Evolutionary conservation across 1,140 invertebrate species (phyloP).

Genomic region (Hyles vespertilio): DNA sequence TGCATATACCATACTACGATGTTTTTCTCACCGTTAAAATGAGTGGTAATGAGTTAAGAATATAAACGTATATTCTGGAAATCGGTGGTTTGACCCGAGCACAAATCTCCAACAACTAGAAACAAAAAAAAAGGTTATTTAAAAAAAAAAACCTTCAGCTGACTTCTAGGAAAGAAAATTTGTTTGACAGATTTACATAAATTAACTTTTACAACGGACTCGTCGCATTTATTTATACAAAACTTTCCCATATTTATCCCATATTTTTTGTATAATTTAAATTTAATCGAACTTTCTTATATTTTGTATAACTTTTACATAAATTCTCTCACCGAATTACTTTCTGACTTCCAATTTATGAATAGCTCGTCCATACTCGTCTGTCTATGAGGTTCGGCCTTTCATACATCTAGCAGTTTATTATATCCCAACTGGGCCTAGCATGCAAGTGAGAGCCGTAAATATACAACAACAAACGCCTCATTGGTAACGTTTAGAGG

Average conservation of each 20-base stretch:
- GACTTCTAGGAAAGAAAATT: too few relatives aligned
- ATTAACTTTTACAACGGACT: too few relatives aligned
- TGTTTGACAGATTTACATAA: too few relatives aligned
- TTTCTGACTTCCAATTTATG: conserved; percentile 29
- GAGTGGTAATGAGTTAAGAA: too few relatives aligned
- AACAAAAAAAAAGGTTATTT: too few relatives aligned
- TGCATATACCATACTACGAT: too few relatives aligned
- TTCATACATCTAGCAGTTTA: conserved; percentile 51
- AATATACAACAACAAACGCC: conserved; percentile 62
- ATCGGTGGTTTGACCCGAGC: too few relatives aligned
- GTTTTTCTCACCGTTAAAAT: too few relatives aligned
- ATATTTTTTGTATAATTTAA: conserved; percentile 4
- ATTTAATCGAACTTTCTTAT: conserved; percentile 5
- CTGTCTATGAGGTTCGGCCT: conserved; percentile 23
- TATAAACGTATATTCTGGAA: too few relatives aligned
- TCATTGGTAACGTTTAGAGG: conserved; percentile 69
- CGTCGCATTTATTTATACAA: background rate
- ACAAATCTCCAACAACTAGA: too few relatives aligned
- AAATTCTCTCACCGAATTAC: conserved; percentile 24
- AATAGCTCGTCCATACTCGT: conserved; percentile 24
- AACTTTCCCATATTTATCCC: too few relatives aligned
- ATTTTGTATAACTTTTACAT: conserved; percentile 10
- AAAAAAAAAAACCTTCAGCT: too few relatives aligned
- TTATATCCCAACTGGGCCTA: conserved; percentile 34
- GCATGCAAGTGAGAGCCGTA: conserved; percentile 52